A percentile compares a stretch with the other conserved stretches of the same genome.
Evolutionary conservation across 2,888 invertebrate genomes (phyloP).

Genomic region (Acronicta leporina): DNA sequence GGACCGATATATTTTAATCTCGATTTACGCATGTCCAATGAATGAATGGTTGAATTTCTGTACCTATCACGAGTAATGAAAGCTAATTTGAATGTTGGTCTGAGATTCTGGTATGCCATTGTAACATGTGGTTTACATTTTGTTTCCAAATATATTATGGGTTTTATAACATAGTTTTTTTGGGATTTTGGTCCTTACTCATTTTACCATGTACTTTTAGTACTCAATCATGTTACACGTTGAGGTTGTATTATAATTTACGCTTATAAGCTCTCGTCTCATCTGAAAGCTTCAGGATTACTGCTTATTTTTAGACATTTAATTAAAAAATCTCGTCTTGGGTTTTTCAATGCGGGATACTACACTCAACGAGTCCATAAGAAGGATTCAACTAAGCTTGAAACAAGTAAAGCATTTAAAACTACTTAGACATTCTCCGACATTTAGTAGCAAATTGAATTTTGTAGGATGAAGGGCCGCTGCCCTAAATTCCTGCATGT

Average conservation of each 20-base stretch:
- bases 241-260: too few species aligned
- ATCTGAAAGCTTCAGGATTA: too few species aligned
- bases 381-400: slow-evolving; percentile 11
- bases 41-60: slow-evolving; percentile 69
- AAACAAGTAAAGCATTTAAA: slow-evolving; percentile 32
- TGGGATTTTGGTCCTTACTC: background rate
- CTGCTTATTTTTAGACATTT: too few species aligned
- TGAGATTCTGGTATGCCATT: slow-evolving; percentile 29
- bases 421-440: slow-evolving; percentile 28
- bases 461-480: slow-evolving; percentile 13
- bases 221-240: background rate
- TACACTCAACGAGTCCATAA: slow-evolving; percentile 24
- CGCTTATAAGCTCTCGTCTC: too few species aligned
- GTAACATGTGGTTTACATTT: slow-evolving; percentile 9
- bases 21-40: slow-evolving; percentile 77
- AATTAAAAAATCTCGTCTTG: background rate
- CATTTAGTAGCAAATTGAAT: slow-evolving; percentile 29
- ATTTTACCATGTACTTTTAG: background rate
- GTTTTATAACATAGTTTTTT: slow-evolving; percentile 13
- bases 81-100: slow-evolving; percentile 59
- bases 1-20: slow-evolving; percentile 84
- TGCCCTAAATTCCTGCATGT: slow-evolving; percentile 35
- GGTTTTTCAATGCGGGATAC: slow-evolving; percentile 12
- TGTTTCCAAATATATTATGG: slow-evolving; percentile 16
- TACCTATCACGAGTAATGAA: slow-evolving; percentile 67